Evolutionary conservation across 2,888 invertebrate species (phyloP).

Genomic region (Parelbella ahira): DNA sequence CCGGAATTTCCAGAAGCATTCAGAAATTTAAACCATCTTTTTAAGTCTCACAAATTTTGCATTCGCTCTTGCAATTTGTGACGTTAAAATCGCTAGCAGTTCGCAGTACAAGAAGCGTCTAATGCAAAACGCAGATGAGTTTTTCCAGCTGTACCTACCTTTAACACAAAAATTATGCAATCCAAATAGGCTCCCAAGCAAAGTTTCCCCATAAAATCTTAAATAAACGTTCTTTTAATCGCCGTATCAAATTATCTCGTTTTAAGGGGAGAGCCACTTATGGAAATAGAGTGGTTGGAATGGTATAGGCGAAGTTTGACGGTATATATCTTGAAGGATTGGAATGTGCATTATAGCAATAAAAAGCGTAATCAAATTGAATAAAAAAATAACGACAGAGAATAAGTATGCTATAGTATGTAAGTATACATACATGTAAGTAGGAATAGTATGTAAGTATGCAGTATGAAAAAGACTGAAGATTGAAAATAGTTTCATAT

Average conservation of each 20-base stretch:
- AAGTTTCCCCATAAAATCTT: slow-evolving; percentile 55
- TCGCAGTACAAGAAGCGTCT: background rate
- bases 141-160: slow-evolving; percentile 31
- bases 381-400: no score
- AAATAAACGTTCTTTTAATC: slow-evolving; percentile 54
- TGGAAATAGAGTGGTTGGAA: slow-evolving; percentile 43
- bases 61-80: no score
- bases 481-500: no score
- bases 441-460: no score
- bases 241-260: slow-evolving; percentile 60
- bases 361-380: no score
- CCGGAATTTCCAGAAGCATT: no score
- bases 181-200: slow-evolving; percentile 37
- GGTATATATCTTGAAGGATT: slow-evolving; percentile 9
- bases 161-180: slow-evolving; percentile 55
- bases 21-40: no score
- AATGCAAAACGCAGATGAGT: slow-evolving; percentile 23
- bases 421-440: no score
- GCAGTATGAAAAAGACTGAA: no score
- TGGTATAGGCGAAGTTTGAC: slow-evolving; percentile 10
- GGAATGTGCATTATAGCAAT: no score
- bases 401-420: no score
- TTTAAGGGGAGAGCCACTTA: slow-evolving; percentile 44
- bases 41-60: no score
- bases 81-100: background rate